Conservation (phyloP, 2,888 invertebrate genomes). For the Rotaria macrura region DNA sequence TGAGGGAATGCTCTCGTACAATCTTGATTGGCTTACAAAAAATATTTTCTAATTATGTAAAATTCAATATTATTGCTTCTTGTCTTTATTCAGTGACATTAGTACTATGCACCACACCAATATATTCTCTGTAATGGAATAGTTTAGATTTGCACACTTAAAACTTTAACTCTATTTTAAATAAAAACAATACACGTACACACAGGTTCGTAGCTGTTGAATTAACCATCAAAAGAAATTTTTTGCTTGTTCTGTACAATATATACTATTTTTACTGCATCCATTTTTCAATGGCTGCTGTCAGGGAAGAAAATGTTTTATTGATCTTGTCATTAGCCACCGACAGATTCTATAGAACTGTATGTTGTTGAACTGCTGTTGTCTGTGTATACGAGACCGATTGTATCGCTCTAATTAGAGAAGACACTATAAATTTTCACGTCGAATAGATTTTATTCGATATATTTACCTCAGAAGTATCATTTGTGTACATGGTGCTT, state of each 20-base stretch:
- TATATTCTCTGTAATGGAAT: neutral
- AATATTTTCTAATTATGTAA: neutral
- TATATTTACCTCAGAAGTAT: neutral
- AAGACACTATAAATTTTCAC: neutral
- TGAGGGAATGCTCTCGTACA: neutral
- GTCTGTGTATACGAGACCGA: neutral
- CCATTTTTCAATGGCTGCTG: no score
- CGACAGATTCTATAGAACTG: neutral
- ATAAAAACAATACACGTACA: neutral
- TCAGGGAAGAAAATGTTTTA: no score
- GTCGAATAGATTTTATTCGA: neutral
- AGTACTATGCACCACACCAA: neutral
- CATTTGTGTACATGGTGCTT: neutral
- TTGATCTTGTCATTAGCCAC: neutral
- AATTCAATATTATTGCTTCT: neutral
- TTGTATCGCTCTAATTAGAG: neutral
- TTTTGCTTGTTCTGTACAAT: neutral
- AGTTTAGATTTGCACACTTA: neutral
- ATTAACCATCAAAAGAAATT: no score
- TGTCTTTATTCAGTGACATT: neutral
- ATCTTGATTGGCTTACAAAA: neutral
- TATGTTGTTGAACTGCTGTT: neutral
- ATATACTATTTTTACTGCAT: no score
- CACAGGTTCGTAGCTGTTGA: neutral
- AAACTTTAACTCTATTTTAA: neutral